Conservation (phyloP, 2,888 invertebrate genomes). For the Nasonia oneida region DNA sequence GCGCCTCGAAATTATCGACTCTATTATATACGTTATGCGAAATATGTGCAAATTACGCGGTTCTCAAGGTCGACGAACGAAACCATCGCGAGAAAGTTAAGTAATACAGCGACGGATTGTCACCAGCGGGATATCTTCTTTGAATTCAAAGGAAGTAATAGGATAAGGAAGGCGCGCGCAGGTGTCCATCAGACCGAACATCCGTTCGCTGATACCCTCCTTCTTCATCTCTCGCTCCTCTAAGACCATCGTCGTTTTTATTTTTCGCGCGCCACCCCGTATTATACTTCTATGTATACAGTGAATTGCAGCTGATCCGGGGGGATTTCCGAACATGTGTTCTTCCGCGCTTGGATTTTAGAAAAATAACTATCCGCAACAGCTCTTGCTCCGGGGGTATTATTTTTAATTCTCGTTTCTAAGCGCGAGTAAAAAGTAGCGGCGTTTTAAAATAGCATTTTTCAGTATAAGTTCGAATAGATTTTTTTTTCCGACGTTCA, state of each 20-base stretch:
- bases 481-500: not conserved
- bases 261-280: not conserved
- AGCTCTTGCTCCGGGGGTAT: not conserved
- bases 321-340: not conserved
- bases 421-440: not conserved
- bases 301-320: not conserved
- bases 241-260: not conserved
- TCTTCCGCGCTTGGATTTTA: not conserved
- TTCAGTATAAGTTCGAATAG: not conserved
- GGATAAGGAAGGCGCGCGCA: constrained; percentile 56
- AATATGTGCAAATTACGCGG: not conserved
- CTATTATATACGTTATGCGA: not conserved
- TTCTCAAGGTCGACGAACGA: not conserved
- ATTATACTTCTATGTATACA: too few relatives aligned
- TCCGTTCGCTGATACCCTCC: constrained; percentile 51
- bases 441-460: too few relatives aligned
- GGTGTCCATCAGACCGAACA: constrained; percentile 64
- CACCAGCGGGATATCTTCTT: not conserved
- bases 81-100: not conserved
- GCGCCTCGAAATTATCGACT: not conserved
- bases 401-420: not conserved
- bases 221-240: not conserved
- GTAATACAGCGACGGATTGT: not conserved
- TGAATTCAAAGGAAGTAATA: constrained; percentile 45
- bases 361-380: not conserved